phyloP scores from a whole-genome alignment of 1,140 invertebrate genomes.

The Drosophila murphyi region DNA sequence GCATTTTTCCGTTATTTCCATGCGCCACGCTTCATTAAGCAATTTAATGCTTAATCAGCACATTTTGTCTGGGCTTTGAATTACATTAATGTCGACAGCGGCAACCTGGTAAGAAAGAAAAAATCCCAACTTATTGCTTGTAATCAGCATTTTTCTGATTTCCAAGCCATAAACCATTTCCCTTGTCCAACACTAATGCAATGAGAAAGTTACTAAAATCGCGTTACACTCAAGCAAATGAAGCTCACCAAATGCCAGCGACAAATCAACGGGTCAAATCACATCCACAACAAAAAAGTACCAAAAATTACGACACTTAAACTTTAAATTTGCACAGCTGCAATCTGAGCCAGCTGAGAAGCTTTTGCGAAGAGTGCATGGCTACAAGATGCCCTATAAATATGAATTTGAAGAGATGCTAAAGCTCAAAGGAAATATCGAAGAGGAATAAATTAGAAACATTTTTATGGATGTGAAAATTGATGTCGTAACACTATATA shows the following conservation, averaged over 20 bases:
- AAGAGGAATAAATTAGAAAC: too few species aligned
- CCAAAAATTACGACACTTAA: conserved; percentile 4
- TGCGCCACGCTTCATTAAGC: conserved; percentile 74
- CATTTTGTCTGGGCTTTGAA: conserved; percentile 56
- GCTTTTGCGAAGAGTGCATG: neutral
- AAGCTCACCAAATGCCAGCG: conserved; percentile 48
- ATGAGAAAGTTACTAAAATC: conserved; percentile 55
- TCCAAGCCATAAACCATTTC: conserved; percentile 24
- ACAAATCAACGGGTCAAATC: conserved; percentile 42
- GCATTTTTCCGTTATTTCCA: conserved; percentile 61
- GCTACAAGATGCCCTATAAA: conserved; percentile 1
- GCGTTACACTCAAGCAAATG: conserved; percentile 42
- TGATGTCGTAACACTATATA: too few species aligned
- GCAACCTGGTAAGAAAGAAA: conserved; percentile 17
- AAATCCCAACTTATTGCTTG: conserved; percentile 33
- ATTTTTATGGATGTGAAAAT: too few species aligned
- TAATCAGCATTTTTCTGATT: conserved; percentile 59
- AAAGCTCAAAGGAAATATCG: too few species aligned
- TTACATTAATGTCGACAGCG: conserved; percentile 53
- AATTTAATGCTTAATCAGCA: conserved; percentile 74
- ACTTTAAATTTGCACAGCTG: conserved; percentile 14
- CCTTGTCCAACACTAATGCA: conserved; percentile 14
- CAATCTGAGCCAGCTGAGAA: neutral
- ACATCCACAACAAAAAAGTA: neutral
- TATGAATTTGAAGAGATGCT: too few species aligned